Base-by-base conservation (phyloP, 2,797 vertebrate species). In the Poeciliopsis paucimaculata region DNA sequence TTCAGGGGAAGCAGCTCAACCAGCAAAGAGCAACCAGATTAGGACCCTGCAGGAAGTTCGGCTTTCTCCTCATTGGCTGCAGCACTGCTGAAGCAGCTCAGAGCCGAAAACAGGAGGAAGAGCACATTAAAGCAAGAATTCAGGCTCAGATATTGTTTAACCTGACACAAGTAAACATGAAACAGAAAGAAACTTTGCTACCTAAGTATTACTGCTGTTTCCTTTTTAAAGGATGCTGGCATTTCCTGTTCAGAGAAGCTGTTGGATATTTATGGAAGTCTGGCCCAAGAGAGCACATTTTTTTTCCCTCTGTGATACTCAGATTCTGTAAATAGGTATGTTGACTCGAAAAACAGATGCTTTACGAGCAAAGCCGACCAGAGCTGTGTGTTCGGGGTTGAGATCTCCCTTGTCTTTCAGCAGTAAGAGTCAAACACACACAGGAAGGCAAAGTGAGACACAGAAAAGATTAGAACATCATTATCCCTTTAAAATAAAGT, bases 81-180 rank as follows among this genome's bases (percentile, higher is more conserved):
- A 46, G 26, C 77, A 16, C 82, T 47, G 82, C 81, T 55, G 77
- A 77, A 75, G 81, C 84, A 85, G 89, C 87, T 73, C 55, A 26
- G 60, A 62, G 81, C 89, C 82, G 28, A 87, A 70, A 64, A 16
- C 28, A 31, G 80, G 84, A 94, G 94, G 93, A 94, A 95, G 89
- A 83, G 53, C 77, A 87, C 88, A 91, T 94, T 93, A 94, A 93
- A 90, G 91, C 88, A 90, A 79, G 89, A 92, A 92, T 92, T 83
- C 75, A 55, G 88, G 85, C 76, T 70, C 77, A 78, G 84, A 88
- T 88, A 84, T 93, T 94, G 88, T 93, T 94, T 64, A 80, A 90
- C 89, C 84, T 92, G 86, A 84, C 82, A 84, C 77, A n/a, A 82
- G 83, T 84, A 90, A 92, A 90, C 86, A 43, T 68, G 49, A 81